Evolutionary conservation across 2,113 vertebrate genomes (phyloP).

Genomic region (Ardeotis arabs): DNA sequence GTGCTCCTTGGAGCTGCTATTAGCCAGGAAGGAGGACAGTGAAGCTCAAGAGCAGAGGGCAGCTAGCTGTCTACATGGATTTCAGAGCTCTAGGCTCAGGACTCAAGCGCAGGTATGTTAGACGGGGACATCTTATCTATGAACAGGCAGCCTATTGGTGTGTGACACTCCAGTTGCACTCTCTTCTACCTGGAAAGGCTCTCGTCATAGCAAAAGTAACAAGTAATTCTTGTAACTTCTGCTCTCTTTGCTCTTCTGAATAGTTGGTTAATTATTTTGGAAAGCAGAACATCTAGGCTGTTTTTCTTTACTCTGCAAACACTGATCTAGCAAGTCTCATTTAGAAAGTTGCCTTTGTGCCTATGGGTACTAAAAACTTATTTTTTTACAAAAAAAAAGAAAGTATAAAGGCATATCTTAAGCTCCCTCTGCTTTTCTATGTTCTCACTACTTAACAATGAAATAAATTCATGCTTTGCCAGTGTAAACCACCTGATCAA

Average conservation of each 20-base stretch:
- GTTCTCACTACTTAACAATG: not conserved
- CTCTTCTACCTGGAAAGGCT: not conserved
- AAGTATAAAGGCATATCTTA: not conserved
- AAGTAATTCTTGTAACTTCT: not conserved
- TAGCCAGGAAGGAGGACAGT: not conserved
- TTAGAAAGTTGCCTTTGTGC: not conserved
- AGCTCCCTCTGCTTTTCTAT: not conserved
- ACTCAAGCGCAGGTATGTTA: not conserved
- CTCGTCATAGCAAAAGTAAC: not conserved
- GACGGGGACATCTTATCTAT: not conserved
- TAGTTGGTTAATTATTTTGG: not conserved
- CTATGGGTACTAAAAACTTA: not conserved
- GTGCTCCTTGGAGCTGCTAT: not conserved
- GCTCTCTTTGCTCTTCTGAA: not conserved
- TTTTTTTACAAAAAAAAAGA: not conserved
- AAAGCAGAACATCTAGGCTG: not conserved
- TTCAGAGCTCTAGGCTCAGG: not conserved
- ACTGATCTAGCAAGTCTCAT: not conserved
- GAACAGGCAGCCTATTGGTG: not conserved
- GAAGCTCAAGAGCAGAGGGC: not conserved
- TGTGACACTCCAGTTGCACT: not conserved
- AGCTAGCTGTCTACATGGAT: not conserved
- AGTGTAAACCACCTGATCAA: not conserved
- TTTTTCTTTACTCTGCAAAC: not conserved
- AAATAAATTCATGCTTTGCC: not conserved